Evolutionary conservation across 2,888 invertebrate genomes (phyloP).

Genomic region (Drymonia ruficornis): DNA sequence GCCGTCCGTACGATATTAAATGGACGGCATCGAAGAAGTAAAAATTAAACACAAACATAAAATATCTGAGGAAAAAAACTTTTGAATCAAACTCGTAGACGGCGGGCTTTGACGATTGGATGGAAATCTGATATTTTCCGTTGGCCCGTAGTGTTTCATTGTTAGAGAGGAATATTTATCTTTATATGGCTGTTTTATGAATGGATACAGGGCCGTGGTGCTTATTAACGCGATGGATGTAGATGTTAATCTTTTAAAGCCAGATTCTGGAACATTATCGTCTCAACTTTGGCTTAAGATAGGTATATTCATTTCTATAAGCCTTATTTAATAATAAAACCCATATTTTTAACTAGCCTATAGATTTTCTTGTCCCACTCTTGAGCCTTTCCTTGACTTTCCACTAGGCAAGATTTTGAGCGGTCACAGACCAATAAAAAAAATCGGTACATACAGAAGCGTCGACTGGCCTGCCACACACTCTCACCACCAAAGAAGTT

Average conservation of each 20-base stretch:
- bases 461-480: too few relatives aligned
- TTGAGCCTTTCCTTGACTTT: too few relatives aligned
- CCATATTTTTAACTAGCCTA: too few relatives aligned
- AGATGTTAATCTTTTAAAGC: slow-evolving; percentile 29
- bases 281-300: neutral
- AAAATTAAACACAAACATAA: slow-evolving; percentile 83
- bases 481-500: too few relatives aligned
- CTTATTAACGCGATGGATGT: slow-evolving; percentile 42
- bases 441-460: too few relatives aligned
- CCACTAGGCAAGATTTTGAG: too few relatives aligned
- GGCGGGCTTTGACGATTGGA: slow-evolving; percentile 68
- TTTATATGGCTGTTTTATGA: slow-evolving; percentile 68
- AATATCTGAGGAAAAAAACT: slow-evolving; percentile 72
- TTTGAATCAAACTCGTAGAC: slow-evolving; percentile 67
- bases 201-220: slow-evolving; percentile 52
- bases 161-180: slow-evolving; percentile 55
- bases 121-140: slow-evolving; percentile 79
- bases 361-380: too few relatives aligned
- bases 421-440: too few relatives aligned
- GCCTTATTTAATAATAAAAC: too few relatives aligned
- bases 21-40: slow-evolving; percentile 76
- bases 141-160: slow-evolving; percentile 63
- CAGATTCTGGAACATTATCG: neutral
- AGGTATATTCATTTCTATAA: neutral
- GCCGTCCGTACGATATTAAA: slow-evolving; percentile 78